Base-by-base conservation (phyloP, 2,888 invertebrate species). In the Drosophila helvetica region DNA sequence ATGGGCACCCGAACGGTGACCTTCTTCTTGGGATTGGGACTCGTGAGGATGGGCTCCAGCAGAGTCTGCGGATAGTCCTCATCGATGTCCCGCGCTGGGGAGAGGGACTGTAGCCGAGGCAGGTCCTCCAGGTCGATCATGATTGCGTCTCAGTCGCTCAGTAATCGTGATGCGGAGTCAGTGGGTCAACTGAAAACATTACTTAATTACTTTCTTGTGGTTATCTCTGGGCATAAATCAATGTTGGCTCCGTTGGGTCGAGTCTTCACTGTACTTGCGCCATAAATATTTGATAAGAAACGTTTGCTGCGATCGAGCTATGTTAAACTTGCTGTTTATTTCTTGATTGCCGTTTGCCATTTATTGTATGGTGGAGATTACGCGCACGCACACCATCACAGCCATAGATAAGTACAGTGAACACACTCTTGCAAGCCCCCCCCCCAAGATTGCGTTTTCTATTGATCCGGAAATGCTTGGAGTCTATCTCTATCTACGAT, bases 101-200 rank as follows among this genome's bases (percentile, higher is more conserved):
- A 92, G 12, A 92, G 75, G 19, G 92, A 92, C 77, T 91, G 88
- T 83, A 92, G 69, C 72, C 90, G 80, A 3, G 91, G 91, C 59
- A 92, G 80, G 81, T 92, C 91, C 76, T 91, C 90, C 47, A 91
- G 62, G 38, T 88, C 78, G 54, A 89, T 89, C 91, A 91, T 80
- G 50, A 22, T 75, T 33, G 54, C 46, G 17, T 52, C 68, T 47
- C 38, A 51, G 50, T 27, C 17, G 38, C 19, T 38, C 63, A 50
- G 56, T 43, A 54, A 57, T 30, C 17, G 51, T 27, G 50, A 38
- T 80, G 69, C 59, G 38, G 8, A 73, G 48, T 30, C 48, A 45
- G 45, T n/a, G 17, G 1, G 27, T 80, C 71, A 76, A 56, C 55
- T 74, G 56, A 54, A 51, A 77, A 38, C 38, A 38, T 38, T 5